These are phyloP conservation scores for Abrostola triplasia DNA, from an alignment of 2,888 invertebrate species.

Conservation along the genomic window DNA sequence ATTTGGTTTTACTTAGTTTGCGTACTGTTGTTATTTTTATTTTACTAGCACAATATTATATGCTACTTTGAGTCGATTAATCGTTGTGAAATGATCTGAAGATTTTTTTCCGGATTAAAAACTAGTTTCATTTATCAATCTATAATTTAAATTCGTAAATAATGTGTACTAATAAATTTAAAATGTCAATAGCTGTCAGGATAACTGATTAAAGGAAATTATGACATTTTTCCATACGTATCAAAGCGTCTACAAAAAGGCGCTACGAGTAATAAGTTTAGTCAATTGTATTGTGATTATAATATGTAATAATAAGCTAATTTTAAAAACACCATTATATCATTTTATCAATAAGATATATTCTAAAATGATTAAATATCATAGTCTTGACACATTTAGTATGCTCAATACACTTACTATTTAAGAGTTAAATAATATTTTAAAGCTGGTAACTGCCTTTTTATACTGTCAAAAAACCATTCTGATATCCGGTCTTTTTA, in stretches of 20 bases:
- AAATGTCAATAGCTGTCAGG: conserved; percentile 37
- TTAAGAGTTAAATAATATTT: conserved; percentile 24
- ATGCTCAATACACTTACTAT: neutral
- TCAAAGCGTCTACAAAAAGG: too few species aligned
- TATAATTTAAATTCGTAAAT: conserved; percentile 8
- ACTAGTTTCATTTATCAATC: conserved; percentile 5
- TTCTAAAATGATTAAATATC: too few species aligned
- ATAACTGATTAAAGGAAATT: too few species aligned
- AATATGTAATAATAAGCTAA: too few species aligned
- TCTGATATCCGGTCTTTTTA: conserved; percentile 85
- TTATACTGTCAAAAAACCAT: conserved; percentile 71
- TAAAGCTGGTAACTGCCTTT: conserved; percentile 72
- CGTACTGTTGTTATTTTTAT: neutral
- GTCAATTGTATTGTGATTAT: too few species aligned
- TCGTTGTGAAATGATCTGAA: neutral
- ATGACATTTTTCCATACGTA: too few species aligned
- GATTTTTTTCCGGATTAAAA: neutral
- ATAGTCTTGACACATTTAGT: too few species aligned
- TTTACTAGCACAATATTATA: neutral
- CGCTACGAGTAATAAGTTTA: too few species aligned
- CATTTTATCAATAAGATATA: too few species aligned
- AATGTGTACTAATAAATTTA: conserved; percentile 1
- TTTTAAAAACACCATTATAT: too few species aligned
- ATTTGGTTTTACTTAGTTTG: neutral
- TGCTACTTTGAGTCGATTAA: neutral